These are phyloP conservation scores for Trachops cirrhosus DNA, from an alignment of 2,797 vertebrate genomes.

Conservation along the genomic window DNA sequence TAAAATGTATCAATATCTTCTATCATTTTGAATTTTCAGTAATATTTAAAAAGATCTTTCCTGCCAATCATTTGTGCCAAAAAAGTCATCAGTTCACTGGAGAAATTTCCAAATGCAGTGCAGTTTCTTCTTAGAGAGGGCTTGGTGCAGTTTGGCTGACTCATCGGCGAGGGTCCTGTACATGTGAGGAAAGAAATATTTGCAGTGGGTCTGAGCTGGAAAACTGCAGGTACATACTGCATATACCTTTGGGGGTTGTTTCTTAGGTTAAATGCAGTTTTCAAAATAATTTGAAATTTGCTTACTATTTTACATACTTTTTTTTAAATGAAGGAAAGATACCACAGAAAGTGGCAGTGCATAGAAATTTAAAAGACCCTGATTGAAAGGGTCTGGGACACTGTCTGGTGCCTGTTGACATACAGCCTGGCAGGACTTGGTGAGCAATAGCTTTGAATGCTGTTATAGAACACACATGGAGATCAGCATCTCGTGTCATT, in stretches of 20 bases:
- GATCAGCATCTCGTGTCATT: background rate
- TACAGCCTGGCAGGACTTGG: background rate
- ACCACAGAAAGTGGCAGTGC: background rate
- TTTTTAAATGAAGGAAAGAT: background rate
- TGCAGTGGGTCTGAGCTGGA: background rate
- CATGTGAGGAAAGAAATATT: conserved; percentile 3
- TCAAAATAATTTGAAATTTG: conserved; percentile 39
- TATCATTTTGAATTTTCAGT: background rate
- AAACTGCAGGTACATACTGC: background rate
- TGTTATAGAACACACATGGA: background rate
- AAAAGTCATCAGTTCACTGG: conserved; percentile 15
- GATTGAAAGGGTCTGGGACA: background rate
- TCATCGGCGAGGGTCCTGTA: background rate
- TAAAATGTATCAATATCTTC: background rate
- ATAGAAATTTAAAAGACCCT: conserved; percentile 19
- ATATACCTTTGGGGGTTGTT: background rate
- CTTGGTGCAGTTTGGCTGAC: background rate
- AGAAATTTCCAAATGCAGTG: background rate
- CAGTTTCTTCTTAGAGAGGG: background rate
- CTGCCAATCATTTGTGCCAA: background rate
- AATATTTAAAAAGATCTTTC: conserved; percentile 7
- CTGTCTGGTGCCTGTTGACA: background rate
- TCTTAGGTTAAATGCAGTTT: conserved; percentile 19
- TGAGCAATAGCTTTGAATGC: background rate
- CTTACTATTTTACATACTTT: conserved; percentile 1